A percentile compares a stretch with the other conserved stretches of the same genome.
Evolutionary conservation across 1,140 invertebrate species (phyloP).

Genomic region (Drosophila lacteicornis): DNA sequence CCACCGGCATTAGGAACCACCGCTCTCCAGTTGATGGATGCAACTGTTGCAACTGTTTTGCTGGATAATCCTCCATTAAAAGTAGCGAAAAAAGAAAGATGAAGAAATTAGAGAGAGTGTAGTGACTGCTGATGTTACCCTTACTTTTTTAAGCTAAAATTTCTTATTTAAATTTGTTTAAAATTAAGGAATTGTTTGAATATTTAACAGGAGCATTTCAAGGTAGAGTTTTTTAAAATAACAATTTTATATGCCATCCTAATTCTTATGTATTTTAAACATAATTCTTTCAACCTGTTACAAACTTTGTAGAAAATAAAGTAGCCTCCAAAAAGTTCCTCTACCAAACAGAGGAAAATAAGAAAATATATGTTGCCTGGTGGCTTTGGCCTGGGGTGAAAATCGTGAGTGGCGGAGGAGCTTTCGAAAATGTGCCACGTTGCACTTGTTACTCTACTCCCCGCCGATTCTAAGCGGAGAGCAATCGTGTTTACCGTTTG

Average conservation of each 20-base stretch:
- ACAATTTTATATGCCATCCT: too few species aligned
- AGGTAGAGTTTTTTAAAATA: too few species aligned
- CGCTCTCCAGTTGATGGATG: constrained; percentile 76
- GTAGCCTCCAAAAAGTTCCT: neutral
- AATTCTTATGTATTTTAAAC: neutral
- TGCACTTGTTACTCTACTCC: constrained; percentile 68
- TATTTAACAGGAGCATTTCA: too few species aligned
- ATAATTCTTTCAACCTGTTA: neutral
- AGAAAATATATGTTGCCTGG: constrained; percentile 55
- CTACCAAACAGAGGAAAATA: constrained; percentile 18
- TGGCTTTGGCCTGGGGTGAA: constrained; percentile 67
- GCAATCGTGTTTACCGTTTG: constrained; percentile 71
- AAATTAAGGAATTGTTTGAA: neutral
- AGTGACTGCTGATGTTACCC: constrained; percentile 1
- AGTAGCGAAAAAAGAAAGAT: constrained; percentile 23
- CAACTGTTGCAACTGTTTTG: constrained; percentile 61
- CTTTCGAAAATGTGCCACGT: constrained; percentile 79
- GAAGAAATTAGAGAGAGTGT: neutral
- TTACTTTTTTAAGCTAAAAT: neutral
- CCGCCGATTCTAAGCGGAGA: constrained; percentile 12
- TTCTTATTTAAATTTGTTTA: neutral
- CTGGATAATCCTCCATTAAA: constrained; percentile 80
- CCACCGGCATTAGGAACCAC: constrained; percentile 9
- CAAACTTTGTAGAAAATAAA: constrained; percentile 1
- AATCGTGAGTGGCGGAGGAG: constrained; percentile 70